Evolutionary conservation across 1,140 invertebrate genomes (phyloP).

Genomic region (Calosoma granatense): DNA sequence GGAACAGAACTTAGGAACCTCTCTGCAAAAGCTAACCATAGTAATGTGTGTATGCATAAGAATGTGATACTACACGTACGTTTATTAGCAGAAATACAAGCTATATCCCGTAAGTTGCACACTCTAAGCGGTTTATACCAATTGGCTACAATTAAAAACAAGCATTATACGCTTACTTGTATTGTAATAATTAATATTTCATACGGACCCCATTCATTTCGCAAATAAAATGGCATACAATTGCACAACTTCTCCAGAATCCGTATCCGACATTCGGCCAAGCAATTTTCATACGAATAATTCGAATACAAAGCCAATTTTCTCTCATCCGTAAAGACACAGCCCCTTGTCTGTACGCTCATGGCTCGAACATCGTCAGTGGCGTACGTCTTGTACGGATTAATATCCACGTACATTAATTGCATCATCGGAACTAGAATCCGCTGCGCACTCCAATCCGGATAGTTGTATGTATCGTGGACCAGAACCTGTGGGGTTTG

Average conservation of each 20-base stretch:
- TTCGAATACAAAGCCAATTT: background rate
- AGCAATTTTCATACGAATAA: slow-evolving; percentile 3
- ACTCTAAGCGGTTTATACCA: background rate
- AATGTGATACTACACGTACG: background rate
- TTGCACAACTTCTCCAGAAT: background rate
- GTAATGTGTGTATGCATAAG: background rate
- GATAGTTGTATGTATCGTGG: background rate
- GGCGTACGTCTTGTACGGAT: background rate
- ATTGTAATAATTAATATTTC: no score
- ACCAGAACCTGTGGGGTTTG: background rate
- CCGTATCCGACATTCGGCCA: background rate
- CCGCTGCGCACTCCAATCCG: background rate
- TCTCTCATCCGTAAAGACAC: background rate
- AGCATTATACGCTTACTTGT: no score
- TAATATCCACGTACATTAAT: background rate
- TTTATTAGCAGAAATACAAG: background rate
- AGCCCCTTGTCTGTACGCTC: background rate
- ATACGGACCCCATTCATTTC: background rate
- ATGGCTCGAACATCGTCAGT: background rate
- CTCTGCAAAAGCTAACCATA: background rate
- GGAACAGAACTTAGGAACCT: background rate
- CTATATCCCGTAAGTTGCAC: background rate
- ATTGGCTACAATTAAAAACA: background rate
- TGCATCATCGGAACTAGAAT: background rate
- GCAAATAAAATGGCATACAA: background rate